Evolutionary conservation across 2,888 invertebrate species (phyloP), one percentile per base, ranked within the genome.

Genomic region (Caenorhabditis japonica): DNA sequence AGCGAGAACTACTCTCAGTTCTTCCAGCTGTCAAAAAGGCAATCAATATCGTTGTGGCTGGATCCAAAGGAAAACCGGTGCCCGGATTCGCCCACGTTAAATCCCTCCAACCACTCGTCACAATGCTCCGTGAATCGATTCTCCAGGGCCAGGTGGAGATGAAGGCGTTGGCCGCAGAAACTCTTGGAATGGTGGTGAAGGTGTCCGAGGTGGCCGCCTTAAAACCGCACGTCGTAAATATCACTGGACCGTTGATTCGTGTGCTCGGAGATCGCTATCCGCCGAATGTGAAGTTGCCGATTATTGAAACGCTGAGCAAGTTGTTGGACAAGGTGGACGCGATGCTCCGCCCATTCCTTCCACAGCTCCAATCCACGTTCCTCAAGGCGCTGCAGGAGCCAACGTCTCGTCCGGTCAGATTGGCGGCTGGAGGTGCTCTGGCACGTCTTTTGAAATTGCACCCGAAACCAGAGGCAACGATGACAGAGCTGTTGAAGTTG

Each of bases 361-460:
- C 99, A 1, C 99, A 99, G 90, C 91, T 99, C 38, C 97, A 97
- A 90, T 97, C 97, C 1, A 97, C 97, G 17, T 97, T 99, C 90
- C 91, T 97, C 52, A 97, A 97, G 90, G 94, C 97, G 3, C 90
- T 97, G 60, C 93, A 93, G 88, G 99, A 99, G 89, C 92, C 93
- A 25, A 60, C 80, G 5, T 83, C 84, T 0, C 52, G 75, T 34
- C 74, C 75, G 38, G 82, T 84, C 7, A 69, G 85, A 17, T 55
- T 82, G 23, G 76, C 77, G 0, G 80, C 80, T 27, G 82, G 73
- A 27, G 75, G 79, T 46, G 79, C 78, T 0, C 53, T 82, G 7
- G 62, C 78, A 10, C 71, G 79, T 21, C 56, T 82, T 30, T 41
- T 80, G 34, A 69, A 91, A 23, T 96, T 97, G 80, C 97, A 97